Evolutionary conservation across 2,797 vertebrate species (phyloP), one percentile per base, ranked within the genome.

Genomic region (Okamejei kenojei): DNA sequence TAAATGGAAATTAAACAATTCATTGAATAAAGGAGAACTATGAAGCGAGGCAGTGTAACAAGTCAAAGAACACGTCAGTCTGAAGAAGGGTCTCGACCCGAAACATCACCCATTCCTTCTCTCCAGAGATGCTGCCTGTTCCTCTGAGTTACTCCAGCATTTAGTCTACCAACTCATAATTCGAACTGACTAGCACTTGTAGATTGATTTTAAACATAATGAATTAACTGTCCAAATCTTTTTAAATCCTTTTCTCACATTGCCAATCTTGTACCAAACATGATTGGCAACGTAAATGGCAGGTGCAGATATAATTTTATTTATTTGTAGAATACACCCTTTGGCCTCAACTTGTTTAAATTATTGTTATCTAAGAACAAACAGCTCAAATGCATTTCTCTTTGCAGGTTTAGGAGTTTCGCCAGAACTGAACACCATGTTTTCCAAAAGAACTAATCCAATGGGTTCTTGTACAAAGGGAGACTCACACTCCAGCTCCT

Each of bases 381-480:
- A 73, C 6, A 23, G 5, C 10, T 54, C 23, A 73, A 74, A 54
- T 74, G 17, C 54, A 35, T 93, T 91, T 17, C 2, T 88, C 73
- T 58, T 94, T 94, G 93, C 93, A 98, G 97, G 96, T 90, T 84
- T 96, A 93, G 98, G 99, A 95, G 97, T 96, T 94, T 95, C 97
- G 54, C 95, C 97, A 78, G 96, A 96, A n/a, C 94, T 96, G 0
- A 95, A 96, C 54, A 94, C 95, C 35, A 35, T 95, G 21, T 95
- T 95, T 93, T 95, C 96, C 11, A 95, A 95, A 93, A 97, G 98
- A 93, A 98, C 97, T 95, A 97, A 94, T 29, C 95, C 96, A 0
- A 94, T 96, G 93, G 93, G 95, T 93, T 93, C 95, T 80, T 93
- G 88, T 1, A 94, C 95, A 29, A 95, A 97, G 0, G 96, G 94